Evolutionary conservation across 2,797 vertebrate species (phyloP).

Genomic region (Sphenodon punctatus): DNA sequence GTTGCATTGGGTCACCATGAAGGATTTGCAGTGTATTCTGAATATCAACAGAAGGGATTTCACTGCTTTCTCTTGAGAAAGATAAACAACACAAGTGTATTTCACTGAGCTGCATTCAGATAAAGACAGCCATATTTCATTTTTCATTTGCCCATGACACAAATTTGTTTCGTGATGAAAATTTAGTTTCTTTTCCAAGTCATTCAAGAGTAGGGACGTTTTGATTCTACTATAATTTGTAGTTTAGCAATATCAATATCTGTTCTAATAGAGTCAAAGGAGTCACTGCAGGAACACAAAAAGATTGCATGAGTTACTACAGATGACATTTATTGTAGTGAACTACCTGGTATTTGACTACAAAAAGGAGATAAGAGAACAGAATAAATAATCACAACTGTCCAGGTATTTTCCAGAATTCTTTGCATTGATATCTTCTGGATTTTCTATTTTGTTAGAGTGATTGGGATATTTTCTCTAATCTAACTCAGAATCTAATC

Average conservation of each 20-base stretch:
- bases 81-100: slow-evolving; percentile 6
- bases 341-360: neutral
- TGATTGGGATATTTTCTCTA: neutral
- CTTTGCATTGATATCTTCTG: neutral
- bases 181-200: slow-evolving; percentile 11
- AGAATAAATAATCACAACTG: neutral
- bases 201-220: neutral
- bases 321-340: neutral
- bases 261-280: slow-evolving; percentile 2
- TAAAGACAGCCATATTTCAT: neutral
- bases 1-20: neutral
- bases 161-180: neutral
- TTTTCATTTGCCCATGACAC: slow-evolving; percentile 20
- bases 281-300: slow-evolving; percentile 16
- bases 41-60: slow-evolving; percentile 10
- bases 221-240: slow-evolving; percentile 16
- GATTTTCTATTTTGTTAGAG: neutral
- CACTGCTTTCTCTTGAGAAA: slow-evolving; percentile 24
- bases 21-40: neutral
- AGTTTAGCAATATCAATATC: slow-evolving; percentile 6
- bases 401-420: neutral
- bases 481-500: neutral
- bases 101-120: slow-evolving; percentile 6
- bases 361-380: neutral
- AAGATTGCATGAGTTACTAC: neutral